Conservation (phyloP, 2,888 invertebrate species). For the Nomada goodeniana region DNA sequence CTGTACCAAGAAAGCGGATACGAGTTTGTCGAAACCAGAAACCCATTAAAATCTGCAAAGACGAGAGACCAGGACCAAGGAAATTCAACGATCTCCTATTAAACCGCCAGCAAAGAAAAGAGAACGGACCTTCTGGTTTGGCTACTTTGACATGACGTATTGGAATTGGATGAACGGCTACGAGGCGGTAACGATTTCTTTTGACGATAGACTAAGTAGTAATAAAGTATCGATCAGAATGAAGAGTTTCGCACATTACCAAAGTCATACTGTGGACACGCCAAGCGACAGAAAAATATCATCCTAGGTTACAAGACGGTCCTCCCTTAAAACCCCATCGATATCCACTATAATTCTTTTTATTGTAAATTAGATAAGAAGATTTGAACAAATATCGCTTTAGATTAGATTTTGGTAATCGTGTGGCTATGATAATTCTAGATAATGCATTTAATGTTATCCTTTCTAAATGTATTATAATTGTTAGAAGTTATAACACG, state of each 20-base stretch:
- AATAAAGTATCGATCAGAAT: conserved; percentile 7
- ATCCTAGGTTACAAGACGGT: too few relatives aligned
- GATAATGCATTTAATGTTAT: conserved; percentile 6
- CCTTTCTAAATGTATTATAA: conserved; percentile 25
- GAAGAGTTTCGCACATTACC: too few relatives aligned
- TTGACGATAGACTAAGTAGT: not conserved
- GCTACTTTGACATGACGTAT: conserved; percentile 30
- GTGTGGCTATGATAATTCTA: too few relatives aligned
- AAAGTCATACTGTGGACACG: too few relatives aligned
- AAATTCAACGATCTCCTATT: conserved; percentile 66
- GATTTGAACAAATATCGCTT: not conserved
- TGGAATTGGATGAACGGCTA: conserved; percentile 1
- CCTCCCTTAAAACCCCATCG: too few relatives aligned
- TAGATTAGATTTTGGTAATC: too few relatives aligned
- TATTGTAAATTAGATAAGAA: not conserved
- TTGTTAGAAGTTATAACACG: conserved; percentile 2
- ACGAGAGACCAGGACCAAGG: conserved; percentile 60
- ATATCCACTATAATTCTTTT: too few relatives aligned
- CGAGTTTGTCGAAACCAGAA: conserved; percentile 70
- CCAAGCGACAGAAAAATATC: too few relatives aligned
- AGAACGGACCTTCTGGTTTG: conserved; percentile 41
- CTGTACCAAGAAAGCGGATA: conserved; percentile 65
- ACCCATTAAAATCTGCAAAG: conserved; percentile 74
- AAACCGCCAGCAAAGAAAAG: conserved; percentile 56
- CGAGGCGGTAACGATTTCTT: conserved; percentile 20